phyloP scores from a whole-genome alignment of 2,888 invertebrate genomes.

The Halictus ligatus region DNA sequence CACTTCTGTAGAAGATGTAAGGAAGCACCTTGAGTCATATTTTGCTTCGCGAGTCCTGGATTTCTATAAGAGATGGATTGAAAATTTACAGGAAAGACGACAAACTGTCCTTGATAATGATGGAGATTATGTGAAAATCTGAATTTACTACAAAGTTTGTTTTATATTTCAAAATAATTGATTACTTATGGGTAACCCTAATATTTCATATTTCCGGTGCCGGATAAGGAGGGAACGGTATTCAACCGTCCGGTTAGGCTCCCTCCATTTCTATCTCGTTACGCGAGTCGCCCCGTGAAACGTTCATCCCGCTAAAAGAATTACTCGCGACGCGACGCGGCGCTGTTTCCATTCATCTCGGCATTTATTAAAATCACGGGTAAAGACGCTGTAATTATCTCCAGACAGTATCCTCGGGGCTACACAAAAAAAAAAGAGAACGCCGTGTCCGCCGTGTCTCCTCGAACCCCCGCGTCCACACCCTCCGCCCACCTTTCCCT shows the following conservation, averaged over 20 bases:
- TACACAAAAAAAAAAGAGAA: constrained; percentile 24
- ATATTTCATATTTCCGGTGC: constrained; percentile 36
- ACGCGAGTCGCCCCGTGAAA: constrained; percentile 40
- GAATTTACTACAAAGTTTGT: too few species aligned
- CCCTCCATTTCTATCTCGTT: constrained; percentile 12
- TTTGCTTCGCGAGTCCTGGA: too few species aligned
- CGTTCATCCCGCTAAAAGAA: constrained; percentile 59
- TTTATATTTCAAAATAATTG: too few species aligned
- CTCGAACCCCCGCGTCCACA: not conserved
- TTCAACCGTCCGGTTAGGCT: not conserved
- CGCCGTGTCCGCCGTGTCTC: not conserved
- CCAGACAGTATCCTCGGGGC: constrained; percentile 46
- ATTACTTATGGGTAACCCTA: too few species aligned
- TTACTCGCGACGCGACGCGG: constrained; percentile 45
- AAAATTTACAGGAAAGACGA: too few species aligned
- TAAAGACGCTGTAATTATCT: constrained; percentile 59
- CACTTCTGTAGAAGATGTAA: too few species aligned
- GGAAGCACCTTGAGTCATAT: too few species aligned
- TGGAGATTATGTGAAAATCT: too few species aligned
- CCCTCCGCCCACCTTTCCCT: not conserved
- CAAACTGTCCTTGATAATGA: too few species aligned
- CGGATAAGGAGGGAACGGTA: not conserved
- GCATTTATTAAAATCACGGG: constrained; percentile 61
- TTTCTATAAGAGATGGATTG: too few species aligned
- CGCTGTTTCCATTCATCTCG: constrained; percentile 47